Percentiles rank a stretch among this genome's conserved stretches.
Evolutionary conservation across 2,797 vertebrate genomes (phyloP).

Genomic region (Cynopterus sphinx): DNA sequence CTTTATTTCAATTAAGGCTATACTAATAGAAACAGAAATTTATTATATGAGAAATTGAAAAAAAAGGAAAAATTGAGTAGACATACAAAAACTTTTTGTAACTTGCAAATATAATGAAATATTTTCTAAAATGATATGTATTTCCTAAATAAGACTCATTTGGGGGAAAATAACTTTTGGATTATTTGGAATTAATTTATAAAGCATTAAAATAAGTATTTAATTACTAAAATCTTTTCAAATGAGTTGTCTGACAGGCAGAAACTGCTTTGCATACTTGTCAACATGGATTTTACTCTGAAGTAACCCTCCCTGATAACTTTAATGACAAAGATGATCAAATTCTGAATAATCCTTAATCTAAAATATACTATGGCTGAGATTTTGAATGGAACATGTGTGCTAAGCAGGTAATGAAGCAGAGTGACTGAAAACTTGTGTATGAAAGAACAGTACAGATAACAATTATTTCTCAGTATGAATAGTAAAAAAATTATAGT

Average conservation of each 20-base stretch:
- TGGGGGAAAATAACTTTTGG: slow-evolving; percentile 18
- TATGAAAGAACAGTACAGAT: slow-evolving; percentile 48
- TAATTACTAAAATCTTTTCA: slow-evolving; percentile 58
- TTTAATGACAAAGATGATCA: slow-evolving; percentile 65
- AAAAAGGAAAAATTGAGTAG: background rate
- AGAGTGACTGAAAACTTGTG: slow-evolving; percentile 59
- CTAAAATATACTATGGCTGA: slow-evolving; percentile 47
- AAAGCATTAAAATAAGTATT: slow-evolving; percentile 59
- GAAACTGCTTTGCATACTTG: slow-evolving; percentile 53
- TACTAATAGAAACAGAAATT: slow-evolving; percentile 8
- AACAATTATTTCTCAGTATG: slow-evolving; percentile 66
- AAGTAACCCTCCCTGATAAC: slow-evolving; percentile 37
- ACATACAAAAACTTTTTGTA: slow-evolving; percentile 17
- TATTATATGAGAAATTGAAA: background rate
- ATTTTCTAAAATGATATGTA: slow-evolving; percentile 24
- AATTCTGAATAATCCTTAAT: slow-evolving; percentile 69
- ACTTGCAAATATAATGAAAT: slow-evolving; percentile 30
- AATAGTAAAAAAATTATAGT: slow-evolving; percentile 59
- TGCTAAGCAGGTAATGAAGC: slow-evolving; percentile 68
- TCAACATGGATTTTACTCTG: slow-evolving; percentile 43
- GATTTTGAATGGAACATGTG: slow-evolving; percentile 55
- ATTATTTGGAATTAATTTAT: slow-evolving; percentile 67
- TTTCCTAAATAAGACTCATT: slow-evolving; percentile 32
- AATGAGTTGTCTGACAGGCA: slow-evolving; percentile 49
- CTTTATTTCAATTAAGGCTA: slow-evolving; percentile 1